Conservation (phyloP, 2,797 vertebrate genomes). For the Mus spretus region DNA sequence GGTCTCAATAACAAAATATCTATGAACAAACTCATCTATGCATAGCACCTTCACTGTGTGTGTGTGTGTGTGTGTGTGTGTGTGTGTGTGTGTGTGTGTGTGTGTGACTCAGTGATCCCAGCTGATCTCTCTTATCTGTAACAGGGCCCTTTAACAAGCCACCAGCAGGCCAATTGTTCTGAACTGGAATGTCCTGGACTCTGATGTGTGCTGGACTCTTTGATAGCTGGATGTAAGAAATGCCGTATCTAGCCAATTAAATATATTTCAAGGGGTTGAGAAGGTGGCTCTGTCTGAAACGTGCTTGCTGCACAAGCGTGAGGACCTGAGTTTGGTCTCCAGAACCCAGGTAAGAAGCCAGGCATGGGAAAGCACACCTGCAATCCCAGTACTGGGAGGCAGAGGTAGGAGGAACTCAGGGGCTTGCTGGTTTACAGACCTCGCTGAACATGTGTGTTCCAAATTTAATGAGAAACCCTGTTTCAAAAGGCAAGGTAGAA, state of each 20-base stretch:
- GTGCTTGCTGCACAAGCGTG: not conserved
- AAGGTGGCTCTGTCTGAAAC: not conserved
- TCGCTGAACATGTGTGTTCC: not conserved
- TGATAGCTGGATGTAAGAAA: not conserved
- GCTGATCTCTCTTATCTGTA: no score
- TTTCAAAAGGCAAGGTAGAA: not conserved
- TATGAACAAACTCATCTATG: not conserved
- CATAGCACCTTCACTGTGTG: not conserved
- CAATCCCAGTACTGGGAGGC: not conserved
- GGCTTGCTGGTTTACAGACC: not conserved
- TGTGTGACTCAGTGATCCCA: not conserved
- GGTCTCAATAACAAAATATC: not conserved
- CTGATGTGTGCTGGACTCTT: not conserved
- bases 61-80: no score
- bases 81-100: no score
- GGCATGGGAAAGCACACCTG: not conserved
- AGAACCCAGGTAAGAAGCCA: not conserved
- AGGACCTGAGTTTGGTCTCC: not conserved
- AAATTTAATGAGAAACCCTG: not conserved
- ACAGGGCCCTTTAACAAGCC: not conserved
- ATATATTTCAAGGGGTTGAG: not conserved
- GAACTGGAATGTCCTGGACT: not conserved
- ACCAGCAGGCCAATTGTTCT: not conserved
- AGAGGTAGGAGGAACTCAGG: not conserved
- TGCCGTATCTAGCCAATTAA: not conserved